These are phyloP conservation scores for Mesorhabditis sp. DNA, from an alignment of 2,888 invertebrate genomes.

Conservation along the genomic window DNA sequence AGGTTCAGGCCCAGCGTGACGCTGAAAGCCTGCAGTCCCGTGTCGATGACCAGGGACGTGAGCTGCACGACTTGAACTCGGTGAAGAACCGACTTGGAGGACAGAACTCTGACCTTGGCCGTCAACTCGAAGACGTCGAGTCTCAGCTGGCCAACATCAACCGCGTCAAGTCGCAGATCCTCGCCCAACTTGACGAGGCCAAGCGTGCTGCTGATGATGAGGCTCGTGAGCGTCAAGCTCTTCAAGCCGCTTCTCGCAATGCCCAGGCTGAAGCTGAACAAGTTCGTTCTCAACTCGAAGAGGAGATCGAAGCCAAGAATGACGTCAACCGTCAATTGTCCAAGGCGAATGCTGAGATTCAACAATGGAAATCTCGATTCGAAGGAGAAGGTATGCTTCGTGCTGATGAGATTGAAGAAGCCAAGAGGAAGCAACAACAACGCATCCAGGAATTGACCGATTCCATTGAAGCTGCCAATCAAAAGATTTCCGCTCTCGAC, in stretches of 20 bases:
- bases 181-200: constrained; percentile 79
- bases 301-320: constrained; percentile 91
- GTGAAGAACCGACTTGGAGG: constrained; percentile 90
- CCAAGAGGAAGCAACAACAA: constrained; percentile 44
- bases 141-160: constrained; percentile 89
- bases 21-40: constrained; percentile 66
- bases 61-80: constrained; percentile 80
- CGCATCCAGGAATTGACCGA: constrained; percentile 66
- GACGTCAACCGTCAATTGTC: constrained; percentile 97
- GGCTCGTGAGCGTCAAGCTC: constrained; percentile 45
- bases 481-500: constrained; percentile 91
- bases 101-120: constrained; percentile 91
- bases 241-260: constrained; percentile 69
- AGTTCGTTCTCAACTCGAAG: constrained; percentile 96
- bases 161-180: constrained; percentile 70
- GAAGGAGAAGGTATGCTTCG: constrained; percentile 82
- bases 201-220: constrained; percentile 94
- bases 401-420: constrained; percentile 50
- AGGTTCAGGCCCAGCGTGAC: constrained; percentile 80
- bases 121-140: constrained; percentile 86
- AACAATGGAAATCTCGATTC: constrained; percentile 79
- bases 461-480: constrained; percentile 92
- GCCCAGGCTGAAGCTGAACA: constrained; percentile 97
- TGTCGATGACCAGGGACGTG: constrained; percentile 87
- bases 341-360: constrained; percentile 77